Conservation (phyloP, 2,888 invertebrate genomes). For the Cinara cedri region DNA sequence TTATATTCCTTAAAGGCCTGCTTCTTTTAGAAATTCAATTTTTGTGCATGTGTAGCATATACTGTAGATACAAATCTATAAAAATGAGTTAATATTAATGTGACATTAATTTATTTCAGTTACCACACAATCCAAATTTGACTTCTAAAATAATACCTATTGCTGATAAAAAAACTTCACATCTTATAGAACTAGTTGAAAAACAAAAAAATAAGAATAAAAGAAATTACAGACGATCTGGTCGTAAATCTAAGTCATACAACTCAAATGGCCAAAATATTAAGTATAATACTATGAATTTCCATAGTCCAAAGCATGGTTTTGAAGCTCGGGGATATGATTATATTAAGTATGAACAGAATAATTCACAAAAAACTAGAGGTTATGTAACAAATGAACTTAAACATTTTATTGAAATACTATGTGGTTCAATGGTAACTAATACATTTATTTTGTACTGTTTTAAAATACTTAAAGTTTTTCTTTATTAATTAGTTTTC, state of each 20-base stretch:
- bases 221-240: not conserved
- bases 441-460: not conserved
- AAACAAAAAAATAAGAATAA: slow-evolving; percentile 38
- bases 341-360: not conserved
- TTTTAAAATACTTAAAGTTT: not conserved
- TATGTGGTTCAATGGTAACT: slow-evolving; percentile 14
- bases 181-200: slow-evolving; percentile 17
- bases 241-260: not conserved
- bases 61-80: not conserved
- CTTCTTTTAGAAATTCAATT: not conserved
- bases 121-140: slow-evolving; percentile 8
- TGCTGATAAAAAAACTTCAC: slow-evolving; percentile 17
- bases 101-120: slow-evolving; percentile 17
- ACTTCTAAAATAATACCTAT: not conserved
- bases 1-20: not conserved
- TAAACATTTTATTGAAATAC: not conserved
- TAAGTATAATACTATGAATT: not conserved
- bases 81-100: not conserved
- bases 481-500: slow-evolving; percentile 7
- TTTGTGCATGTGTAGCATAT: not conserved
- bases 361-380: not conserved
- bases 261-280: not conserved
- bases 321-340: slow-evolving; percentile 32
- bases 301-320: not conserved
- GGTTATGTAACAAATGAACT: slow-evolving; percentile 2